Evolutionary conservation across 2,888 invertebrate species (phyloP), one percentile per base, ranked within the genome.

Genomic region (Stenoptilia bipunctidactyla): DNA sequence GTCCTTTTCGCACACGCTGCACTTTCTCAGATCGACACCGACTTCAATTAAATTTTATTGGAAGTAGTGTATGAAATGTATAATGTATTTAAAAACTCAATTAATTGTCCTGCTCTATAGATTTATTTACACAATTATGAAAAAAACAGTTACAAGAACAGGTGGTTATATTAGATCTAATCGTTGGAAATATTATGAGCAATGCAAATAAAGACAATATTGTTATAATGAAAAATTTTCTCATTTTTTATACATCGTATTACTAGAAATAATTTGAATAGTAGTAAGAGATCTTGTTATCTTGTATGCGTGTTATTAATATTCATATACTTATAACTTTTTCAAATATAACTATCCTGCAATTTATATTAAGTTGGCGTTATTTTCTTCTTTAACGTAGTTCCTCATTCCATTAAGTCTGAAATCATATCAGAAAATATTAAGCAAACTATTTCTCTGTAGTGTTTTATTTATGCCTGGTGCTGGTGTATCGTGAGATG

Each of bases 131-230:
- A n/a, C n/a, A n/a, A n/a, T n/a, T n/a, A n/a, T n/a, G n/a, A n/a
- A n/a, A n/a, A n/a, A n/a, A n/a, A n/a, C n/a, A n/a, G n/a, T n/a
- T n/a, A n/a, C n/a, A n/a, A n/a, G 20, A 8, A 20, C 30, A 34
- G 15, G 20, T 20, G 20, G 20, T 3, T 12, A 43, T 53, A 42
- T 55, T 56, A 52, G 50, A 58, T 51, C 53, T 55, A 50, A 58
- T 60, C 52, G 62, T 65, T 58, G 58, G 51, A 55, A n/a, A 54
- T 56, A 58, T 54, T 60, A 56, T 61, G 66, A 75, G 74, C 71
- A 74, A 76, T 74, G 74, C 65, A 75, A 80, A 64, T 58, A 58
- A 76, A 70, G 83, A 83, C 82, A 82, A 82, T 83, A 83, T 80
- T 82, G 79, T 80, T 82, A 68, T 67, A 69, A 53, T 67, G 75